Percentiles rank a stretch among this genome's conserved stretches.
Evolutionary conservation across 2,797 vertebrate genomes (phyloP).

Genomic region (Xenopus petersii): DNA sequence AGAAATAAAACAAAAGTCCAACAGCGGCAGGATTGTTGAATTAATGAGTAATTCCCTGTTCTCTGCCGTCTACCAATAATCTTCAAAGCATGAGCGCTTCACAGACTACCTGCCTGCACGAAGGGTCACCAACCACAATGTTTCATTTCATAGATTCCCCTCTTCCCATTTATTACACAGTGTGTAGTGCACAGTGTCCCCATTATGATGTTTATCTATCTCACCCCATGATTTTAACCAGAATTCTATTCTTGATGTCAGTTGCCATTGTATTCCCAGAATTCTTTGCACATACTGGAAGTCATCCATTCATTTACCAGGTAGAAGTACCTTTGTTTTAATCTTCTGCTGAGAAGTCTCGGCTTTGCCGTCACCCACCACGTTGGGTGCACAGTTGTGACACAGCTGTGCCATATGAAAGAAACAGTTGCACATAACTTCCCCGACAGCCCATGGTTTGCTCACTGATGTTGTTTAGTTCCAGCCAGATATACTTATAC

Average conservation of each 20-base stretch:
- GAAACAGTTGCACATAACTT: background rate
- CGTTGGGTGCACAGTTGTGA: background rate
- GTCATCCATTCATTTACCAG: too few relatives aligned
- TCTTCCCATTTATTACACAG: too few relatives aligned
- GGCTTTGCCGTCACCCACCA: background rate
- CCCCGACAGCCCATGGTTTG: background rate
- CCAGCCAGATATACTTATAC: background rate
- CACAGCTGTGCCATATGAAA: background rate
- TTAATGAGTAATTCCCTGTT: conserved; percentile 16
- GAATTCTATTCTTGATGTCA: too few relatives aligned
- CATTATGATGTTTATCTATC: too few relatives aligned
- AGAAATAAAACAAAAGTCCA: conserved; percentile 5
- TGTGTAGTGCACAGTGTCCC: too few relatives aligned
- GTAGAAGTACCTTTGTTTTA: background rate
- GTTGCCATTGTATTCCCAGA: too few relatives aligned
- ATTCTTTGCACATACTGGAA: too few relatives aligned
- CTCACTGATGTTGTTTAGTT: background rate
- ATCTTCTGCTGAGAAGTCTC: background rate
- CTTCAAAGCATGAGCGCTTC: conserved; percentile 14
- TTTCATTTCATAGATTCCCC: too few relatives aligned
- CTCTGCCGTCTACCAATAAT: background rate
- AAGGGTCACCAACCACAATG: background rate
- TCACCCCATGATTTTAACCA: too few relatives aligned
- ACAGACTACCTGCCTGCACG: conserved; percentile 15
- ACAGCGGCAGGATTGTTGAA: conserved; percentile 10